Base-by-base conservation (phyloP, 2,797 vertebrate species). In the Ataeniobius toweri region DNA sequence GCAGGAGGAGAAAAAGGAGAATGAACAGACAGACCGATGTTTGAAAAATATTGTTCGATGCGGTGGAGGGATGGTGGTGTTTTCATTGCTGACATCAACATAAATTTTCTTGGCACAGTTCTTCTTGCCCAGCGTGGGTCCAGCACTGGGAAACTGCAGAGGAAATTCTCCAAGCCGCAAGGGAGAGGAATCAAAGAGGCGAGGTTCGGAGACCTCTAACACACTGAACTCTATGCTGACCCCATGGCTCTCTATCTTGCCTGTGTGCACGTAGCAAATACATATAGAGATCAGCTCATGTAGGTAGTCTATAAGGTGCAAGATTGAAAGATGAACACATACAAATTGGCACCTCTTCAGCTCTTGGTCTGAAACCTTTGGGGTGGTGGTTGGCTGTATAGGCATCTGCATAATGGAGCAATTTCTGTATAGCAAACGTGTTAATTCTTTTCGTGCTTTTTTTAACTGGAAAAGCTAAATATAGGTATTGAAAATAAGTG, bases 61-160 rank as follows among this genome's bases (percentile, higher is more conserved):
- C 86, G 88, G 85, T 92, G 80, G 76, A 91, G 93, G 91, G 92
- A 90, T 89, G 86, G 88, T 92, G 81, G 79, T 94, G 92, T 92
- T 96, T 96, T 96, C 94, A 93, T 94, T 96, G 94, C 93, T 95
- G 94, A 96, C 94, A 95, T 94, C 93, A 93, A 94, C 90, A 96
- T 86, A 95, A 95, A 95, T 94, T 95, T 96, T 95, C 93, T 88
- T 92, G 84, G 89, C 89, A 86, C 88, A 85, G 92, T 91, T 92
- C 93, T 90, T 91, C 89, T 91, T 86, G 92, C 92, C 87, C 95
- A 95, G 95, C 93, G 71, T 94, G 95, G 73, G 70, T 89, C 90
- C 93, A 83, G 89, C 93, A 89, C 86, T 93, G 91, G 90, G 94
- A 96, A 96, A 94, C 91, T 80, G 84, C 91, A 92, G 91, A 95